Evolutionary conservation across 2,888 invertebrate genomes (phyloP), one percentile per base, ranked within the genome.

Genomic region (Pteria penguin): DNA sequence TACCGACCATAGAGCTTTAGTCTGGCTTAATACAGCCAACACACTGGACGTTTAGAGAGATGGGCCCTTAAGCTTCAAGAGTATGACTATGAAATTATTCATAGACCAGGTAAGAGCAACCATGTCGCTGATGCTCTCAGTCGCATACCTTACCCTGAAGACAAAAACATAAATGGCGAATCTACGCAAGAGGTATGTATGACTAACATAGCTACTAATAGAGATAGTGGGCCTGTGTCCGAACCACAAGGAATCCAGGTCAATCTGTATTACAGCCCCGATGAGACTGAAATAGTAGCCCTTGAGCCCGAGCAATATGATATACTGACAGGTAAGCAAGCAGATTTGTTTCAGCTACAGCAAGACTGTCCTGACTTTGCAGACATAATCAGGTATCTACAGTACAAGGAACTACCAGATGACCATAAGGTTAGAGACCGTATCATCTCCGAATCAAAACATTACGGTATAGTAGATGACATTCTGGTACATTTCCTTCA

Each of bases 1-100:
- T 22, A 81, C 83, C 4, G 81, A 83, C 55, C 79, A 83, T 57
- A 57, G 52, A 45, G 73, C 80, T 33, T 60, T 81, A 11, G 26
- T 33, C 29, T 81, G 71, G 62, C 52, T 81, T 14, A 27, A 72
- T 22, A 63, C 32, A 32, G 33, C 31, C 14, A 76, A 57, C 72
- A 74, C 26, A 61, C 66, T 11, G 68, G 76, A 11, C n/a, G 78
- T n/a, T 33, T 80, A 27, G 33, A 45, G 36, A 60, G 71, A 32
- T 79, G 76, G 78, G 52, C 71, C 3, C 33, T 78, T 5, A 58
- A 71, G 32, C 36, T 83, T 5, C 83, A 83, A 33, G 72, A 67
- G 3, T 72, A 74, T 36, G 36, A 80, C 27, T 81, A 63, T 52
- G 61, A 72, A 2, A 62, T 77, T n/a, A 29, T 36, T 4, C 73